phyloP scores from a whole-genome alignment of 2,797 vertebrate genomes.

The Sebastes diaconus region DNA sequence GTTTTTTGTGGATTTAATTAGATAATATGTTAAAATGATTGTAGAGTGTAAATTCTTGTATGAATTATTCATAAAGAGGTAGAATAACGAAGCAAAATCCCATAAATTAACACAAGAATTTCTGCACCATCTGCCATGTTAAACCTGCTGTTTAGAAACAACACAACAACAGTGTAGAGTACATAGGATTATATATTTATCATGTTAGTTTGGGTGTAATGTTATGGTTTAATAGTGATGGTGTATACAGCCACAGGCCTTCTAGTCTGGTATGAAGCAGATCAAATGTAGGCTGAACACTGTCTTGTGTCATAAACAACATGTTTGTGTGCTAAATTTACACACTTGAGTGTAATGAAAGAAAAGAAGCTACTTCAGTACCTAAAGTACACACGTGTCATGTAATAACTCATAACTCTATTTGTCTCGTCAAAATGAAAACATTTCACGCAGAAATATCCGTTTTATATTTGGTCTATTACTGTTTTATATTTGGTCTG shows the following conservation, averaged over 20 bases:
- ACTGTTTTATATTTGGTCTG: neutral
- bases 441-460: neutral
- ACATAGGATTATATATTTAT: conserved; percentile 23
- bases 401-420: neutral
- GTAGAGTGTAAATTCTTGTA: neutral
- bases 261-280: neutral
- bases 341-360: neutral
- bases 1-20: neutral
- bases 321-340: neutral
- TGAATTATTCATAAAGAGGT: neutral
- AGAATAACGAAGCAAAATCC: neutral
- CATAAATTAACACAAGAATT: neutral
- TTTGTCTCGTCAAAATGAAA: neutral
- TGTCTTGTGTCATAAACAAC: neutral
- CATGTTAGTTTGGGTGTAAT: neutral
- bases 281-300: neutral
- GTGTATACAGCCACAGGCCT: neutral
- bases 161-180: neutral
- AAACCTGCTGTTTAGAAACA: conserved; percentile 25
- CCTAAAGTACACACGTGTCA: no score
- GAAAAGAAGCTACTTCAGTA: neutral
- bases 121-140: conserved; percentile 19
- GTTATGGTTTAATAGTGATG: neutral
- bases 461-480: neutral
- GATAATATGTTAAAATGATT: neutral